Conservation (phyloP, 2,797 vertebrate genomes). For the Phalanger gymnotis region DNA sequence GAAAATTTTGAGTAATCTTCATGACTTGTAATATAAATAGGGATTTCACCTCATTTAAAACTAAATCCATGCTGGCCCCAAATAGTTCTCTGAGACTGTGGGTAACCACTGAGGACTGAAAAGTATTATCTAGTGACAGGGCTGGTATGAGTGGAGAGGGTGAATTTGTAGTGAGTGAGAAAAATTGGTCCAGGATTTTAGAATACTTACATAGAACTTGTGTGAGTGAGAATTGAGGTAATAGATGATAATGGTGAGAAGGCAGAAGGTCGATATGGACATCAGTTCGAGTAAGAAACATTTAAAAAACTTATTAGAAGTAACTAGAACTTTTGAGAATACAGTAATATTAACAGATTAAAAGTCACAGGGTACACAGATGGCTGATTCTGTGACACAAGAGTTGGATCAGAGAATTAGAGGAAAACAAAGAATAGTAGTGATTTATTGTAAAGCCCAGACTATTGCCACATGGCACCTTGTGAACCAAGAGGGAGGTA, state of each 20-base stretch:
- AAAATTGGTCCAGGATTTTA: neutral
- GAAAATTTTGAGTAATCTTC: slow-evolving; percentile 19
- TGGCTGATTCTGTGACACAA: neutral
- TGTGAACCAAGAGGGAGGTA: neutral
- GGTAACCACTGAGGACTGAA: neutral
- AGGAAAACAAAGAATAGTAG: neutral
- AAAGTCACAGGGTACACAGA: neutral
- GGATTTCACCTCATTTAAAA: neutral
- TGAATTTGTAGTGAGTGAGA: neutral
- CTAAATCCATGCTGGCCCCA: neutral
- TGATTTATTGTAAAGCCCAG: neutral
- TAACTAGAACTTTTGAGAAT: neutral
- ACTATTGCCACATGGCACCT: neutral
- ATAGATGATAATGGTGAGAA: neutral
- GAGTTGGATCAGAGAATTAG: neutral
- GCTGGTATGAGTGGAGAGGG: neutral
- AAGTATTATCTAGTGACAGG: neutral
- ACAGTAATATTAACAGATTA: neutral
- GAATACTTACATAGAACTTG: neutral
- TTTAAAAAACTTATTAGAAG: neutral
- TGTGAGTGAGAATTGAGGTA: neutral
- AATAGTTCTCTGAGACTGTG: neutral
- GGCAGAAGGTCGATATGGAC: neutral
- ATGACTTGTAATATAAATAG: neutral
- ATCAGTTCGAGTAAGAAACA: neutral